Evolutionary conservation across 2,888 invertebrate genomes (phyloP).

Genomic region (Myopa testacea): DNA sequence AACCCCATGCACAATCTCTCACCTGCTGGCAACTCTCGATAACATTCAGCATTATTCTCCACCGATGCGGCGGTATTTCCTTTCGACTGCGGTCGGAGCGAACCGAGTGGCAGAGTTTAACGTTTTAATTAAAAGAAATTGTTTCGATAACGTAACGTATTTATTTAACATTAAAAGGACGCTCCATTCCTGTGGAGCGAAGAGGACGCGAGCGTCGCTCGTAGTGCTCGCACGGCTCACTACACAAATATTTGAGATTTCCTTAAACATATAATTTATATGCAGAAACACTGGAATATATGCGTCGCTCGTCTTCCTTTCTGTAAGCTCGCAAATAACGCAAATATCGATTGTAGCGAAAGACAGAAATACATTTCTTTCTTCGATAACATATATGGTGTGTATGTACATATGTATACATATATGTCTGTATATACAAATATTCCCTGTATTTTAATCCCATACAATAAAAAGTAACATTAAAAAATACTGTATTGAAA

Average conservation of each 20-base stretch:
- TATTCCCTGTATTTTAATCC: no score
- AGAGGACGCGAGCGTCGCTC: background rate
- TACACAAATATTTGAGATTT: background rate
- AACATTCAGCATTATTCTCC: background rate
- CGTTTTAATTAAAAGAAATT: constrained; percentile 12
- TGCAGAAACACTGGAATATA: no score
- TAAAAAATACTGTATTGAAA: no score
- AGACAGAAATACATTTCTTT: no score
- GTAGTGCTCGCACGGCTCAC: background rate
- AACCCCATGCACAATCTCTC: no score
- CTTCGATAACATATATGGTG: no score
- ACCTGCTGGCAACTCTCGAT: background rate
- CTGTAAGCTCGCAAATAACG: no score
- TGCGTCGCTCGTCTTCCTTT: no score
- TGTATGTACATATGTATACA: no score
- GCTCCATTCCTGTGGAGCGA: background rate
- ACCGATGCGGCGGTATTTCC: background rate
- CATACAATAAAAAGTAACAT: no score
- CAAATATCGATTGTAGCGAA: no score
- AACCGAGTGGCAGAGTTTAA: constrained; percentile 1
- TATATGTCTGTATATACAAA: no score
- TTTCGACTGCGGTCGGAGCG: background rate
- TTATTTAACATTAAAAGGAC: background rate
- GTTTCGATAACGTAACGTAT: background rate
- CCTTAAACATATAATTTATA: constrained; percentile 1